These are phyloP conservation scores for Cephalopterus ornatus DNA, from an alignment of 2,113 vertebrate species.

Conservation along the genomic window DNA sequence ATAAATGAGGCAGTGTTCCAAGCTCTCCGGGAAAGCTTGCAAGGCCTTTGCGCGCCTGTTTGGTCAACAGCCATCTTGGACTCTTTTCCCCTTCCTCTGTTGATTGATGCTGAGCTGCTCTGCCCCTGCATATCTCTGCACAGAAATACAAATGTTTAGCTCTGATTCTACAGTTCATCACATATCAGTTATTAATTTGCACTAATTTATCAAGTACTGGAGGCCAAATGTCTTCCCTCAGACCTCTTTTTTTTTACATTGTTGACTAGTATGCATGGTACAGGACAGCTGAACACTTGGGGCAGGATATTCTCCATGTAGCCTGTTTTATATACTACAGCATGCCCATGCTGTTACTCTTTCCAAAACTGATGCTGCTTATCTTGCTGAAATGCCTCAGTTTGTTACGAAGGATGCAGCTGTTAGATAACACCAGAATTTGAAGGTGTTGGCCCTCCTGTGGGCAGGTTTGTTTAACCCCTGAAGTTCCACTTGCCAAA, in stretches of 20 bases:
- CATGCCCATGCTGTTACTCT: neutral
- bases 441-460: neutral
- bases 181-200: neutral
- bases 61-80: neutral
- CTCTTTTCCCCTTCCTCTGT: neutral
- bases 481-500: neutral
- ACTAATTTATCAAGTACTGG: neutral
- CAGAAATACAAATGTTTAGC: neutral
- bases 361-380: neutral
- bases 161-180: neutral
- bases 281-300: neutral
- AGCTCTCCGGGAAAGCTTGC: neutral
- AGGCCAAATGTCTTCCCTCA: neutral
- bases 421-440: neutral
- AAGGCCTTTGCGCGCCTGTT: neutral
- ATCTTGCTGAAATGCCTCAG: neutral
- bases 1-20: conserved; percentile 46
- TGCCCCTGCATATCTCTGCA: neutral
- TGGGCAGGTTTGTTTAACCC: neutral
- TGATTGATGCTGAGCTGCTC: neutral
- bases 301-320: neutral
- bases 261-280: neutral
- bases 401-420: neutral
- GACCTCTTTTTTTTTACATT: neutral
- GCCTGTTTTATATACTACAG: neutral